Base-by-base conservation (phyloP, 2,888 invertebrate genomes). In the Trichopoda pennipes region DNA sequence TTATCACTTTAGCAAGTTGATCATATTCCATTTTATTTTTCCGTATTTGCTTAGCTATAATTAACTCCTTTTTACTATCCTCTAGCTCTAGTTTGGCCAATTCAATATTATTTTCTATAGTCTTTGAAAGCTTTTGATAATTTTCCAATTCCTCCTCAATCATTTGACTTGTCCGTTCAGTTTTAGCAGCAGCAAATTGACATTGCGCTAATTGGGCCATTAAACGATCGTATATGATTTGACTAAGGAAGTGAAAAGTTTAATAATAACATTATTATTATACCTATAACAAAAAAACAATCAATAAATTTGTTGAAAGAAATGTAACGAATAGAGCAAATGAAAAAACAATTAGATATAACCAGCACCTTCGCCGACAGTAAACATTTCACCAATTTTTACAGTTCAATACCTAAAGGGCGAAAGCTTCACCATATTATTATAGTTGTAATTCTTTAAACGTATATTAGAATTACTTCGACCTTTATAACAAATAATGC, bases 21-120 rank as follows among this genome's bases (percentile, higher is more conserved):
- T 98, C 98, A 91, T 98, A 98, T 90, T 98, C 98, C 92, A 96
- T 95, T 87, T 96, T 93, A 90, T 98, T 97, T 89, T 97, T 96
- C 16, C 98, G 93, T 32, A 97, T 95, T 85, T 95, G 94, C 89
- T 97, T 97, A 0, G 97, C 97, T 87, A 95, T 93, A 55, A 94
- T 93, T 9, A 98, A 91, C 86, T 96, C 96, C 9, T 92, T 91
- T 91, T 98, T 97, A 78, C 96, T 96, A 78, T 94, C 94, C 81
- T 95, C 94, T 85, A 98, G 97, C 85, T 96, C 95, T 16, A 93
- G 92, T 88, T 96, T 95, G 0, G 97, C 97, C 64, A 94, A 92
- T 85, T 94, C 94, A 86, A 98, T 97, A 84, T 95, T 95, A 1
- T 93, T 91, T 90, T 96, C 96, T 53, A 98, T 95, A 84, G 95